Conservation (phyloP, 2,113 vertebrate genomes). For the Melospiza georgiana region DNA sequence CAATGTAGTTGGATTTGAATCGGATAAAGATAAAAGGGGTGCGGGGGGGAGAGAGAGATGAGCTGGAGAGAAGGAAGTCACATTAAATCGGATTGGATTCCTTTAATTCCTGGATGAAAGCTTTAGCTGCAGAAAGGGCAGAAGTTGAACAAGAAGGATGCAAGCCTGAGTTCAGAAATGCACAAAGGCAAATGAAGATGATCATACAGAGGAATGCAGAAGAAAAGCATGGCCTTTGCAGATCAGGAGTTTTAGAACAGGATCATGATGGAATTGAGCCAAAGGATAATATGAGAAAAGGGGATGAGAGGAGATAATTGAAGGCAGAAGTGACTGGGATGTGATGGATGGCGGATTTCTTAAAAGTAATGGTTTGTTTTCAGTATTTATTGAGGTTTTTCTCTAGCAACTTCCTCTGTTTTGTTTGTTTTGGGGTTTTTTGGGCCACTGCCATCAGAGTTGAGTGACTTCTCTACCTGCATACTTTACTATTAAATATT, state of each 20-base stretch:
- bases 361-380: not conserved
- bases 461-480: not conserved
- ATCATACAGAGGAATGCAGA: not conserved
- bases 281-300: not conserved
- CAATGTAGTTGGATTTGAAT: not conserved
- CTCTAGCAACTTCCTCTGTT: not conserved
- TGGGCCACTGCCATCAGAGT: not conserved
- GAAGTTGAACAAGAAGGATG: conserved; percentile 11
- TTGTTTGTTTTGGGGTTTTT: not conserved
- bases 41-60: not conserved
- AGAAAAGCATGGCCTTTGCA: not conserved
- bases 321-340: not conserved
- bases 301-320: not conserved
- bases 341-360: not conserved
- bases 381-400: not conserved
- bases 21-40: not conserved
- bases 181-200: not conserved
- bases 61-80: not conserved
- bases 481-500: not conserved
- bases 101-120: conserved; percentile 58
- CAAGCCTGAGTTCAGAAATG: not conserved
- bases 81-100: conserved; percentile 29
- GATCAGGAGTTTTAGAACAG: not conserved
- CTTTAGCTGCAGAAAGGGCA: conserved; percentile 22
- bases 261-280: not conserved